phyloP scores from a whole-genome alignment of 2,113 vertebrate genomes.

The Origma solitaria region DNA sequence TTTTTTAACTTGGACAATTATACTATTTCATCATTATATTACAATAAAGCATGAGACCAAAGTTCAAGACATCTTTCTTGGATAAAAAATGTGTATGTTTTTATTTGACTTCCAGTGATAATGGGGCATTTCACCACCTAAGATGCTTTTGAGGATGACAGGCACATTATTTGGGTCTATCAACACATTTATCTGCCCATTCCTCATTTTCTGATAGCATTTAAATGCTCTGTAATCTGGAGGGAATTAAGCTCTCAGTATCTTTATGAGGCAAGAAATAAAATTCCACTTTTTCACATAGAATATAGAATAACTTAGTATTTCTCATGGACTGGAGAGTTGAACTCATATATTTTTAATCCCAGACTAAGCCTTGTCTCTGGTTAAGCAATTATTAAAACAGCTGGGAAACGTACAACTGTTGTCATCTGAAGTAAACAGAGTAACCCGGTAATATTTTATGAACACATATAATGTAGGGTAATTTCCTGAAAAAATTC shows the following conservation, averaged over 20 bases:
- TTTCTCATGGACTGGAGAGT: not conserved
- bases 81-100: not conserved
- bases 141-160: not conserved
- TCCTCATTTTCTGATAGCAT: not conserved
- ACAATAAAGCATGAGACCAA: not conserved
- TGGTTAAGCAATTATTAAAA: not conserved
- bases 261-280: not conserved
- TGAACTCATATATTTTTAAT: not conserved
- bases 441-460: not conserved
- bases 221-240: not conserved
- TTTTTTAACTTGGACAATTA: not conserved
- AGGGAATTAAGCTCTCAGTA: not conserved
- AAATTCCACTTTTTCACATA: not conserved
- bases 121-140: not conserved
- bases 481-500: not conserved
- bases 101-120: not conserved
- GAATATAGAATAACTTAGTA: not conserved
- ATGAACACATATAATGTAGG: not conserved
- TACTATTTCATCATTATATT: not conserved
- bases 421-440: not conserved
- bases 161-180: not conserved
- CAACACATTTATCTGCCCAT: not conserved
- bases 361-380: not conserved
- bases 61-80: not conserved
- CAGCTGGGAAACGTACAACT: not conserved